A percentile compares a stretch with the other conserved stretches of the same genome.
phyloP scores from a whole-genome alignment of 2,113 vertebrate species.

The Callaeas wilsoni region DNA sequence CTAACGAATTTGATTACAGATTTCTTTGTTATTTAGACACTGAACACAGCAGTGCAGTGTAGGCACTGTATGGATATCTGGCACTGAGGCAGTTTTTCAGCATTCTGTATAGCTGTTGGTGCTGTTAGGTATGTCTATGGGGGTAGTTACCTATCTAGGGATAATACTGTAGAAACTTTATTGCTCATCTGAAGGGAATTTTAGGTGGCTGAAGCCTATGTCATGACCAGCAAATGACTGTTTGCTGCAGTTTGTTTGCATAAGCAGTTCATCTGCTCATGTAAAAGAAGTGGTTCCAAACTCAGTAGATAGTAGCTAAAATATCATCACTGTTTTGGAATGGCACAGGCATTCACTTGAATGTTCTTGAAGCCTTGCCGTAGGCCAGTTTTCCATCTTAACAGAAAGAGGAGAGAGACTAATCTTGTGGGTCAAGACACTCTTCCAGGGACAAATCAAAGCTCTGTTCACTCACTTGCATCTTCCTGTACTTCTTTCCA shows the following conservation, averaged over 20 bases:
- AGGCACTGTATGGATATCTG: neutral
- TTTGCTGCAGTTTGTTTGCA: no score
- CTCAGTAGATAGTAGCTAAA: neutral
- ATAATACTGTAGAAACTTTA: neutral
- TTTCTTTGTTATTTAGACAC: neutral
- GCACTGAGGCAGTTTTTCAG: neutral
- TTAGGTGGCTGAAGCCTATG: neutral
- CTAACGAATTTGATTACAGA: neutral
- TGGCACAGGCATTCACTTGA: neutral
- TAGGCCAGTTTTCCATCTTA: neutral
- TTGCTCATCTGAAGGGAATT: neutral
- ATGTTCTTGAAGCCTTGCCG: neutral
- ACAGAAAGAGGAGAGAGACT: neutral
- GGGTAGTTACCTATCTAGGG: neutral
- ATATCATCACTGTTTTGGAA: neutral
- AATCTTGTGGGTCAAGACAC: neutral
- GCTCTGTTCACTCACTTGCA: neutral
- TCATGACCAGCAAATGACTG: neutral
- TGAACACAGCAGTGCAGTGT: neutral
- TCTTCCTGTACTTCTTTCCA: neutral
- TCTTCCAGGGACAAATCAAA: neutral
- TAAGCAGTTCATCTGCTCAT: neutral
- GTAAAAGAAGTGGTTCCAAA: neutral
- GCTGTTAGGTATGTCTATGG: neutral
- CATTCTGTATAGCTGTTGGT: neutral